A percentile compares a stretch with the other conserved stretches of the same genome.
phyloP scores from a whole-genome alignment of 1,140 invertebrate genomes.

The Trichomalopsis sarcophagae region DNA sequence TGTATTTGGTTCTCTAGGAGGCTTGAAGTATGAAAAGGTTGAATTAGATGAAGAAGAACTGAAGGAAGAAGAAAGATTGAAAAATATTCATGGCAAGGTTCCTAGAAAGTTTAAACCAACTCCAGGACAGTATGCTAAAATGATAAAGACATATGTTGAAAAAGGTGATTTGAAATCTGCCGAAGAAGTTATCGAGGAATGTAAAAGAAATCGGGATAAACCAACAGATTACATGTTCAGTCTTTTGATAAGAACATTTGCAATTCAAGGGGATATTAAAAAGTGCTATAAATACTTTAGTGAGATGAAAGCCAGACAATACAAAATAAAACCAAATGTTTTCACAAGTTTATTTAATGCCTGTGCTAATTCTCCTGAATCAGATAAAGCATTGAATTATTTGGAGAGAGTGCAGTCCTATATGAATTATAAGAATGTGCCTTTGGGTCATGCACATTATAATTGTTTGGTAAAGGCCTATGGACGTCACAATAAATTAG shows the following conservation, averaged over 20 bases:
- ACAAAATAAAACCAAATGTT: conserved; percentile 81
- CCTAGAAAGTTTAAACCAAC: conserved; percentile 67
- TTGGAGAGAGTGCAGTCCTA: conserved; percentile 76
- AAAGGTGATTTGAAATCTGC: conserved; percentile 82
- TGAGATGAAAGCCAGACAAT: conserved; percentile 84
- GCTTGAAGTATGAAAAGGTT: conserved; percentile 56
- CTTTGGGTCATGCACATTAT: conserved; percentile 86
- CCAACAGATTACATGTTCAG: conserved; percentile 88
- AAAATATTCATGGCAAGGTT: conserved; percentile 56
- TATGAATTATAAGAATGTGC: conserved; percentile 77
- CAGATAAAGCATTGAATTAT: conserved; percentile 76
- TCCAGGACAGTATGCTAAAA: conserved; percentile 79
- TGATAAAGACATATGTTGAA: conserved; percentile 81
- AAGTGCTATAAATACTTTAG: conserved; percentile 90
- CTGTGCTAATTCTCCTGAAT: conserved; percentile 86
- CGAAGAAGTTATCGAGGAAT: conserved; percentile 85
- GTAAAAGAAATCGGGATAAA: conserved; percentile 84
- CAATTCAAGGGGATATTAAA: conserved; percentile 86
- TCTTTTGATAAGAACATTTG: conserved; percentile 87
- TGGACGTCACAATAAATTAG: conserved; percentile 85
- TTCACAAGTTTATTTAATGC: conserved; percentile 92
- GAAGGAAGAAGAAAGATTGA: conserved; percentile 64
- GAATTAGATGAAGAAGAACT: conserved; percentile 64
- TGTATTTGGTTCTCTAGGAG: conserved; percentile 67
- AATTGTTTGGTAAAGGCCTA: conserved; percentile 94